Conservation (phyloP, 2,888 invertebrate genomes). For the Sinelater perroti region DNA sequence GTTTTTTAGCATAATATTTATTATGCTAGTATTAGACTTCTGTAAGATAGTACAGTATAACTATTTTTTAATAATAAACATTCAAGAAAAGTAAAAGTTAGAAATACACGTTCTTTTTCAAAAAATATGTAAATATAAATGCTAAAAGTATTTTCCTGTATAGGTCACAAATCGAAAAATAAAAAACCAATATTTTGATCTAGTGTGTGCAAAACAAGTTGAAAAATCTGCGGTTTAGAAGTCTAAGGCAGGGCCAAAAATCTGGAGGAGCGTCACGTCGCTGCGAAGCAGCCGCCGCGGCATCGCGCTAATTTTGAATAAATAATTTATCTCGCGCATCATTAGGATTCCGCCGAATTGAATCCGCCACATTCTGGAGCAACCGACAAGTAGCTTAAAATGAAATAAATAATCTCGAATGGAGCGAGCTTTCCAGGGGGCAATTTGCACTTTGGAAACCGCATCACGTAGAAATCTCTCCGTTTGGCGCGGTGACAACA, state of each 20-base stretch:
- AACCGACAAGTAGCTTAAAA: conserved; percentile 51
- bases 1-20: too few species aligned
- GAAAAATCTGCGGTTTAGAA: too few species aligned
- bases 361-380: conserved; percentile 36
- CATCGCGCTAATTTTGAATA: conserved; percentile 38
- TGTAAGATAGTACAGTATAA: too few species aligned
- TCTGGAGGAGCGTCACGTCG: conserved; percentile 3
- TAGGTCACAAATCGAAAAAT: background rate
- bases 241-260: background rate
- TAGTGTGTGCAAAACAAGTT: too few species aligned
- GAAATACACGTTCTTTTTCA: too few species aligned
- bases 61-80: too few species aligned
- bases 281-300: background rate
- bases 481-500: conserved; percentile 60
- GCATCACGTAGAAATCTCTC: conserved; percentile 62
- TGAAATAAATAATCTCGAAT: conserved; percentile 55
- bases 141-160: background rate
- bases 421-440: conserved; percentile 46
- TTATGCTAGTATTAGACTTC: too few species aligned
- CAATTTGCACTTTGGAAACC: conserved; percentile 61
- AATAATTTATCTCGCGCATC: conserved; percentile 39
- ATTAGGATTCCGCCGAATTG: conserved; percentile 36
- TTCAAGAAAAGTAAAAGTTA: too few species aligned
- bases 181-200: too few species aligned
- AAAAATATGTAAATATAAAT: too few species aligned